Conservation (phyloP, 2,113 vertebrate species). For the Ophthalmolycus amberensis region DNA sequence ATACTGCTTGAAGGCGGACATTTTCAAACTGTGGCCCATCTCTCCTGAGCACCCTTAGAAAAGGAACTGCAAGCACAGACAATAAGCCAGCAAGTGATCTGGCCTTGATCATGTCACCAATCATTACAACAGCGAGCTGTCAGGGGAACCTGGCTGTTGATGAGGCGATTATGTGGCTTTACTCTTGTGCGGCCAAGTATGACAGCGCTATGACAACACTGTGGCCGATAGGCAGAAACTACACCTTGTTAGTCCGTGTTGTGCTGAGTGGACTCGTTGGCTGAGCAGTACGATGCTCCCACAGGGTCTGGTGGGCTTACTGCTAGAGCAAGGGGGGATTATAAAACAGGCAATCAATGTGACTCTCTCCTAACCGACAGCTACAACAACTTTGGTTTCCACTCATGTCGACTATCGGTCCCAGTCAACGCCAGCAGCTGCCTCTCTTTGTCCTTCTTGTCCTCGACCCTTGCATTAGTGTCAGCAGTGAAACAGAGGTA, state of each 20-base stretch:
- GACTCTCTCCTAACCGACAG: conserved; percentile 39
- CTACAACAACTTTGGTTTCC: conserved; percentile 51
- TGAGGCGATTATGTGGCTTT: conserved; percentile 81
- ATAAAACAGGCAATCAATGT: conserved; percentile 61
- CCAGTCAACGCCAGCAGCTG: conserved; percentile 35
- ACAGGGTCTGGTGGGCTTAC: conserved; percentile 55
- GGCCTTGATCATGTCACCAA: conserved; percentile 80
- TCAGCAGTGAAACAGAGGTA: conserved; percentile 11
- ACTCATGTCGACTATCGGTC: conserved; percentile 27
- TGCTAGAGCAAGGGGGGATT: conserved; percentile 58
- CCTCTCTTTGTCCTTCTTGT: conserved; percentile 12
- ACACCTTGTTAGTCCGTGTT: conserved; percentile 79
- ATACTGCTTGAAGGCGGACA: conserved; percentile 59
- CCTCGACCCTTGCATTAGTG: conserved; percentile 3
- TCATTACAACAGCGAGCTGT: conserved; percentile 71
- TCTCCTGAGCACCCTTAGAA: conserved; percentile 62
- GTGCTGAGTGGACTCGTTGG: conserved; percentile 71
- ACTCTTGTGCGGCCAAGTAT: conserved; percentile 69
- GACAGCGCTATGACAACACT: conserved; percentile 67
- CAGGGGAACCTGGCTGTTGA: conserved; percentile 74
- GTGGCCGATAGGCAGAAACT: conserved; percentile 57
- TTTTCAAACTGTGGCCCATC: conserved; percentile 58
- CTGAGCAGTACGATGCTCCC: conserved; percentile 63
- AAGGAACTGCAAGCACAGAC: conserved; percentile 70
- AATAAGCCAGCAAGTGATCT: conserved; percentile 70